A percentile compares a stretch with the other conserved stretches of the same genome.
Evolutionary conservation across 2,888 invertebrate genomes (phyloP).

Genomic region (Tetrapedia diversipes): DNA sequence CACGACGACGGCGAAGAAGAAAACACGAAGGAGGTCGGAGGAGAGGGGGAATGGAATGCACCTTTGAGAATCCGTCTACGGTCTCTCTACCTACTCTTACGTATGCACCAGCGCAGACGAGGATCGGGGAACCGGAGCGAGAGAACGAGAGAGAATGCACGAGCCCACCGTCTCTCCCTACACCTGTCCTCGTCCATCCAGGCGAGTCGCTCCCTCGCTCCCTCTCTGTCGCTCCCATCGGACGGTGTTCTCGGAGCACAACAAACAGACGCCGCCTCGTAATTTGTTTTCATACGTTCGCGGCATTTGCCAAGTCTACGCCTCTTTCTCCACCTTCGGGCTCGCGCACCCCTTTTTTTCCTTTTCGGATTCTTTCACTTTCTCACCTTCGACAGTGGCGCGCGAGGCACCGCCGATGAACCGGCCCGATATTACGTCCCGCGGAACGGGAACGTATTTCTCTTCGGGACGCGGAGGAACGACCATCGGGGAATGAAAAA

Average conservation of each 20-base stretch:
- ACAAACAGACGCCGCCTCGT: conserved; percentile 82
- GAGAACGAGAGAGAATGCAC: conserved; percentile 42
- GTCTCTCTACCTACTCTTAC: conserved; percentile 64
- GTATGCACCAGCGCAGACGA: conserved; percentile 62
- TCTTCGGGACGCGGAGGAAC: not conserved
- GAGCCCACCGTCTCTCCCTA: conserved; percentile 11
- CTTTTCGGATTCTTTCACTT: conserved; percentile 51
- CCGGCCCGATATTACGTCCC: conserved; percentile 8
- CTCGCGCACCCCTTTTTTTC: conserved; percentile 53
- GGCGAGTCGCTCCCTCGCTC: conserved; percentile 25
- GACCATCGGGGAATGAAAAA: not conserved
- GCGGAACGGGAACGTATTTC: conserved; percentile 23
- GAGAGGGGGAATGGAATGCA: conserved; percentile 63
- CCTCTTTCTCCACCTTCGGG: conserved; percentile 67
- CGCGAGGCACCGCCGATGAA: conserved; percentile 4
- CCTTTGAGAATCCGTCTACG: conserved; percentile 71
- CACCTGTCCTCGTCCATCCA: conserved; percentile 31
- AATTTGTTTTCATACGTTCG: conserved; percentile 82
- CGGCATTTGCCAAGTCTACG: conserved; percentile 75
- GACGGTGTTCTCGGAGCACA: conserved; percentile 70
- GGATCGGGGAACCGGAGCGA: conserved; percentile 51
- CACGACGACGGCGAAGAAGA: conserved; percentile 15
- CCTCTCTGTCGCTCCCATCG: not conserved
- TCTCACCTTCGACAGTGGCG: conserved; percentile 57
- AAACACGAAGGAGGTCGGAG: conserved; percentile 33